Conservation (phyloP, 2,113 vertebrate species). For the Silurus asotus region DNA sequence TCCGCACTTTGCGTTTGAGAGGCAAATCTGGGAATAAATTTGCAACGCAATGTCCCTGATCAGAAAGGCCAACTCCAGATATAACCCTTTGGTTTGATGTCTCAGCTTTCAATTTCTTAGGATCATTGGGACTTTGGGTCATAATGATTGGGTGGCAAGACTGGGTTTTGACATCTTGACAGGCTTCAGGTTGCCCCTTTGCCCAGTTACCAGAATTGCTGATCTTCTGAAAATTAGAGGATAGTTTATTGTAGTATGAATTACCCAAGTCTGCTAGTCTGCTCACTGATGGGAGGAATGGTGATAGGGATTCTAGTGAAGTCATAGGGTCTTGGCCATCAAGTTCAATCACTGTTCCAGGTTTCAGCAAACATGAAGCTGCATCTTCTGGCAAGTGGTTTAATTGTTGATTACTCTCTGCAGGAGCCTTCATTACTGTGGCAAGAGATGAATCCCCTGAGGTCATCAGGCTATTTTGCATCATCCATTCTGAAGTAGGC, state of each 20-base stretch:
- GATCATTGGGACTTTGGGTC: not conserved
- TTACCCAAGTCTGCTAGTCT: constrained; percentile 68
- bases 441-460: constrained; percentile 8
- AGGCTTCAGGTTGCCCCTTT: constrained; percentile 47
- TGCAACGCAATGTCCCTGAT: constrained; percentile 58
- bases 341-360: constrained; percentile 13
- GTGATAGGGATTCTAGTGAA: constrained; percentile 64
- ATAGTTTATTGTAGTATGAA: constrained; percentile 53
- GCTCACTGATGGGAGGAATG: constrained; percentile 66
- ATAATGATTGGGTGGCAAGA: not conserved
- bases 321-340: constrained; percentile 57
- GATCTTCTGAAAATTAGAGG: constrained; percentile 51
- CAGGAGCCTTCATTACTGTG: constrained; percentile 16
- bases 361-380: not conserved
- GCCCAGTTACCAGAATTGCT: not conserved
- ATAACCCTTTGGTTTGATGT: constrained; percentile 56
- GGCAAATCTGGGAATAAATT: constrained; percentile 40
- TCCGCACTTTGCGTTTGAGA: constrained; percentile 41
- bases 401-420: constrained; percentile 11
- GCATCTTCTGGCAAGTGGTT: not conserved
- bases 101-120: constrained; percentile 43
- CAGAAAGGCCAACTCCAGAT: constrained; percentile 47
- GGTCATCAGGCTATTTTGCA: constrained; percentile 43
- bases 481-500: constrained; percentile 54
- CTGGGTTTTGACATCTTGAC: constrained; percentile 41